Evolutionary conservation across 1,140 invertebrate species (phyloP).

Genomic region (Heterodera carotae): DNA sequence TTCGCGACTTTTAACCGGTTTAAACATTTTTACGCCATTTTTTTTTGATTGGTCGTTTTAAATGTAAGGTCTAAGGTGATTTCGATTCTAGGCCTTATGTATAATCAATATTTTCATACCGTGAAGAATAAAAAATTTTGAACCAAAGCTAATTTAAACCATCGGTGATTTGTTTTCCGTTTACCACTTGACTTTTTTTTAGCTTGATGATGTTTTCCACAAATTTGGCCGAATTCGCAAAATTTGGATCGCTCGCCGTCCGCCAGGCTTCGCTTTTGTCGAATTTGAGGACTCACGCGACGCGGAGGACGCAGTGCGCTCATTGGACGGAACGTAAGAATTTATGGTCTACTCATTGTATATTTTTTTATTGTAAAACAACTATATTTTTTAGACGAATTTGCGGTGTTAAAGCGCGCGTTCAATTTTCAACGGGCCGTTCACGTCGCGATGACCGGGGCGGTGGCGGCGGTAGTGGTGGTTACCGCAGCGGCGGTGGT

Average conservation of each 20-base stretch:
- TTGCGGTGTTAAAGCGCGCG: constrained; percentile 63
- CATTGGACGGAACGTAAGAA: constrained; percentile 79
- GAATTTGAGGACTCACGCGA: constrained; percentile 92
- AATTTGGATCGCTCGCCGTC: constrained; percentile 91
- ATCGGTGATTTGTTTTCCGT: not conserved
- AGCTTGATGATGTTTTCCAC: constrained; percentile 87
- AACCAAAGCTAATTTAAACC: too few relatives aligned
- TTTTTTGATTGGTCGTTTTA: too few relatives aligned
- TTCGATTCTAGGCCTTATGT: too few relatives aligned
- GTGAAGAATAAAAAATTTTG: too few relatives aligned
- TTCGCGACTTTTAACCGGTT: too few relatives aligned
- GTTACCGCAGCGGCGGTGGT: constrained; percentile 33
- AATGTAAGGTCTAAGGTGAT: too few relatives aligned
- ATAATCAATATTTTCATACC: too few relatives aligned
- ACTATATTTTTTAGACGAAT: constrained; percentile 54
- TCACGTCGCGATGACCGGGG: constrained; percentile 41
- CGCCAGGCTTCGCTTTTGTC: constrained; percentile 90
- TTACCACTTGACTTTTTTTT: constrained; percentile 34
- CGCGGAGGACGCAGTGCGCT: constrained; percentile 89
- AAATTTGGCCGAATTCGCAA: constrained; percentile 89
- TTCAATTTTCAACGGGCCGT: constrained; percentile 60
- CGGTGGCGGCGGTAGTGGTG: constrained; percentile 42
- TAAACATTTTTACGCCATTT: too few relatives aligned
- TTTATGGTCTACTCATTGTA: not conserved
- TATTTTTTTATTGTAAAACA: not conserved